Evolutionary conservation across 1,140 invertebrate species (phyloP).

Genomic region (Drosophila guanche): DNA sequence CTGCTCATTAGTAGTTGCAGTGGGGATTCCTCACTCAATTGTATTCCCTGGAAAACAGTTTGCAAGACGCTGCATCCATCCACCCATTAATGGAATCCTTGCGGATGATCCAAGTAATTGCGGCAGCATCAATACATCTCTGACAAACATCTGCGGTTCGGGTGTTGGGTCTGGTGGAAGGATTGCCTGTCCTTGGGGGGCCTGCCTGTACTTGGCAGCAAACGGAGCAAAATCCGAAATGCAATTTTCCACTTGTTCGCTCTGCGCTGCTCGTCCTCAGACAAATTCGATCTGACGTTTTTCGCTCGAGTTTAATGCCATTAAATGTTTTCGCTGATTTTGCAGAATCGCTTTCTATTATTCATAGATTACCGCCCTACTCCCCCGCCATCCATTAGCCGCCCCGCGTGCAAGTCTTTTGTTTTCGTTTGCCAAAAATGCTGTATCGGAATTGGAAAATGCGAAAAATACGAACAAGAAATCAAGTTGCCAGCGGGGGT

Average conservation of each 20-base stretch:
- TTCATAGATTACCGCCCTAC: constrained; percentile 32
- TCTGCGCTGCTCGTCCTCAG: constrained; percentile 17
- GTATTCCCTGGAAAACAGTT: no score
- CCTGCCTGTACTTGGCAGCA: no score
- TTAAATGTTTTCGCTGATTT: constrained; percentile 63
- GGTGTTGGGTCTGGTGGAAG: not conserved
- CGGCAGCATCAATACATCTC: constrained; percentile 3
- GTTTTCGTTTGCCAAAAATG: constrained; percentile 1
- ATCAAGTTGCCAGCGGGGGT: no score
- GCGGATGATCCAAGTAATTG: constrained; percentile 16
- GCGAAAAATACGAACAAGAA: no score
- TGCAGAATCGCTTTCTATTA: constrained; percentile 44
- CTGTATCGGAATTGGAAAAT: not conserved
- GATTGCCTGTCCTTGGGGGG: not conserved
- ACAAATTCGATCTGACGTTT: constrained; percentile 46
- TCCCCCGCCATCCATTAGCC: no score
- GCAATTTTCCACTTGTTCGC: constrained; percentile 69
- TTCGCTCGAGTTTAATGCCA: constrained; percentile 42
- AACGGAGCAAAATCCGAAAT: constrained; percentile 52
- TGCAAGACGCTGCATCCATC: no score
- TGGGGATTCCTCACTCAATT: no score
- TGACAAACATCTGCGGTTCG: constrained; percentile 19
- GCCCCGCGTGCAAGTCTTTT: constrained; percentile 4
- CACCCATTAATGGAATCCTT: constrained; percentile 13
- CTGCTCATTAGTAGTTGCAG: no score